A percentile compares a stretch with the other conserved stretches of the same genome.
phyloP scores from a whole-genome alignment of 2,113 vertebrate genomes.

The Zosterops hypoxanthus region DNA sequence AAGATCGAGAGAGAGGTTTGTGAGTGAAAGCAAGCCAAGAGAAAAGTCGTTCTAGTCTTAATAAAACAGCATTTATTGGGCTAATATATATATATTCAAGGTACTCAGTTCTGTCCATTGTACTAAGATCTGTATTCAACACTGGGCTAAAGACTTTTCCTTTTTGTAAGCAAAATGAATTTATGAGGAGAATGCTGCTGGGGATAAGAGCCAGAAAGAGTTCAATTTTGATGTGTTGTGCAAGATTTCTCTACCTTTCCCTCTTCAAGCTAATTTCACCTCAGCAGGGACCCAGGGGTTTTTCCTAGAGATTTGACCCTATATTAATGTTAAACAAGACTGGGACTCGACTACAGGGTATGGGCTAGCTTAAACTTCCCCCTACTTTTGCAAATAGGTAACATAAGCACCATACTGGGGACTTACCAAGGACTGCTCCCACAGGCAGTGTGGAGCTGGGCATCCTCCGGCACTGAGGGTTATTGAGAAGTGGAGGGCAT shows the following conservation, averaged over 20 bases:
- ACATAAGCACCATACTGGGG: not conserved
- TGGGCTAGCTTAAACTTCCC: not conserved
- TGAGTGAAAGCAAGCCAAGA: not conserved
- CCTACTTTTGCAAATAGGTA: not conserved
- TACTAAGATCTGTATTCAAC: not conserved
- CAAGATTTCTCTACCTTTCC: not conserved
- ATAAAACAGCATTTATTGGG: not conserved
- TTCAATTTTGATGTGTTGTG: not conserved
- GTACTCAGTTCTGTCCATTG: not conserved
- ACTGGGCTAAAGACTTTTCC: not conserved
- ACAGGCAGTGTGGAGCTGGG: not conserved
- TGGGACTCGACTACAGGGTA: not conserved
- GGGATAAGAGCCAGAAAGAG: not conserved
- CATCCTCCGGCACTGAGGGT: not conserved
- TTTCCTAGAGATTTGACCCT: not conserved
- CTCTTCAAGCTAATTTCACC: not conserved
- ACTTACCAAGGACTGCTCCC: not conserved
- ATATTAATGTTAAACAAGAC: not conserved
- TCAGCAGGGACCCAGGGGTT: not conserved
- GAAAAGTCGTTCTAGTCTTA: not conserved
- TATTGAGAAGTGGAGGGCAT: rapidly evolving
- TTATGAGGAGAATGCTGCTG: not conserved
- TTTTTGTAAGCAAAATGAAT: not conserved
- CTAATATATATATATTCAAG: not conserved
- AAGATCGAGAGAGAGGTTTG: not conserved